Conservation (phyloP, 2,888 invertebrate genomes). For the Leucoma salicis region DNA sequence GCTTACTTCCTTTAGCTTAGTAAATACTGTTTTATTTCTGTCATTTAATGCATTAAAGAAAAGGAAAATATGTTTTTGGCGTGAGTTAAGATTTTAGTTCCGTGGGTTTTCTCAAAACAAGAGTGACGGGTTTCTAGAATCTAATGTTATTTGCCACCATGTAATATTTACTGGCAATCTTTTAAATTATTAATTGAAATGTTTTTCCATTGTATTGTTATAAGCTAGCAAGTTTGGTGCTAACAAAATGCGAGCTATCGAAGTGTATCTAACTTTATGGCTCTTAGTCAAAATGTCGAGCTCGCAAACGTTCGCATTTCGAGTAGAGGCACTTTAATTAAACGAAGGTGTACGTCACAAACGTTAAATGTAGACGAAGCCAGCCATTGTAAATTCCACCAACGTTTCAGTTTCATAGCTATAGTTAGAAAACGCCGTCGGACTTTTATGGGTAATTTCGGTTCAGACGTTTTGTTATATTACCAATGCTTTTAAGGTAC, state of each 20-base stretch:
- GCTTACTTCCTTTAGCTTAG: too few species aligned
- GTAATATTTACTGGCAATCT: too few species aligned
- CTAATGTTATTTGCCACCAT: too few species aligned
- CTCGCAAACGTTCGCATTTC: conserved; percentile 35
- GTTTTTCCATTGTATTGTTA: neutral
- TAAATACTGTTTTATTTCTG: too few species aligned
- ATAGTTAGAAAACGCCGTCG: conserved; percentile 80
- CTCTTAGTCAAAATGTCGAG: conserved; percentile 31
- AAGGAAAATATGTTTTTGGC: too few species aligned
- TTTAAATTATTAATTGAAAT: too few species aligned
- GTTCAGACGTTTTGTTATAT: conserved; percentile 83
- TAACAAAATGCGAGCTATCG: conserved; percentile 2
- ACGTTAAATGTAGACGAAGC: conserved; percentile 76
- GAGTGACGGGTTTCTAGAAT: too few species aligned
- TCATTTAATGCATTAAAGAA: too few species aligned
- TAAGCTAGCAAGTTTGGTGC: neutral
- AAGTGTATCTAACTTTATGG: conserved; percentile 9
- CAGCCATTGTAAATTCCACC: conserved; percentile 78
- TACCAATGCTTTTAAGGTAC: conserved; percentile 83
- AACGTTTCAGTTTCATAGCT: conserved; percentile 80
- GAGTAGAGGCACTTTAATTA: conserved; percentile 71
- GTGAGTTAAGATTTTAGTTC: too few species aligned
- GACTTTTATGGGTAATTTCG: conserved; percentile 82
- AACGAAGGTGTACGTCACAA: conserved; percentile 74
- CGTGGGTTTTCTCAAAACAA: too few species aligned